phyloP scores from a whole-genome alignment of 2,888 invertebrate genomes.

The Molorchus minor region DNA sequence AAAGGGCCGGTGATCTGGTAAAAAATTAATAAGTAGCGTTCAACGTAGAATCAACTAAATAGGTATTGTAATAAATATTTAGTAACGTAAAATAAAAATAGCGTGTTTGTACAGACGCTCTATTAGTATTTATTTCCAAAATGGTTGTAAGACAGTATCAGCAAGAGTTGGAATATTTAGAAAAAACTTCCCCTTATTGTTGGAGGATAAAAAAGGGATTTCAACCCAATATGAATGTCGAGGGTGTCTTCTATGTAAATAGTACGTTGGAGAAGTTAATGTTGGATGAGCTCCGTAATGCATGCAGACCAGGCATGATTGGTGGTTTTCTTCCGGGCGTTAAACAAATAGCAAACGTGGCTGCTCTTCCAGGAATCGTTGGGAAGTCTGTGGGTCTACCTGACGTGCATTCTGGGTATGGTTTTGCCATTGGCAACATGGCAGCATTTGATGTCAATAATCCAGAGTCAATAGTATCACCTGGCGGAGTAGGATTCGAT shows the following conservation, averaged over 20 bases:
- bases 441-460: slow-evolving; percentile 97
- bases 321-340: slow-evolving; percentile 99
- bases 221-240: slow-evolving; percentile 99
- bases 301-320: slow-evolving; percentile 87
- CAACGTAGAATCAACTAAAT: too few species aligned
- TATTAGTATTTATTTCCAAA: slow-evolving; percentile 57
- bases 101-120: too few species aligned
- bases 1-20: too few species aligned
- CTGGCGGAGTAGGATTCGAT: slow-evolving; percentile 92
- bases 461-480: slow-evolving; percentile 93
- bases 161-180: slow-evolving; percentile 92
- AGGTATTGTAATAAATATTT: too few species aligned
- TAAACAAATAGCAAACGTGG: slow-evolving; percentile 99
- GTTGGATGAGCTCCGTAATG: slow-evolving; percentile 94
- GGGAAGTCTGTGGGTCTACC: slow-evolving; percentile 93
- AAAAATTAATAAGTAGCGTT: too few species aligned
- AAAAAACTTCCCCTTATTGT: slow-evolving; percentile 82
- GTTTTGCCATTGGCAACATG: slow-evolving; percentile 99
- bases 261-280: slow-evolving; percentile 89
- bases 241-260: slow-evolving; percentile 98
- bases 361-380: slow-evolving; percentile 97
- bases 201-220: slow-evolving; percentile 99
- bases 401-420: slow-evolving; percentile 98
- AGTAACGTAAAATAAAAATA: too few species aligned
- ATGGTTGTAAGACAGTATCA: slow-evolving; percentile 93